Percentiles rank a stretch among this genome's conserved stretches.
Evolutionary conservation across 2,113 vertebrate species (phyloP).

Genomic region (Peucedramus taeniatus): DNA sequence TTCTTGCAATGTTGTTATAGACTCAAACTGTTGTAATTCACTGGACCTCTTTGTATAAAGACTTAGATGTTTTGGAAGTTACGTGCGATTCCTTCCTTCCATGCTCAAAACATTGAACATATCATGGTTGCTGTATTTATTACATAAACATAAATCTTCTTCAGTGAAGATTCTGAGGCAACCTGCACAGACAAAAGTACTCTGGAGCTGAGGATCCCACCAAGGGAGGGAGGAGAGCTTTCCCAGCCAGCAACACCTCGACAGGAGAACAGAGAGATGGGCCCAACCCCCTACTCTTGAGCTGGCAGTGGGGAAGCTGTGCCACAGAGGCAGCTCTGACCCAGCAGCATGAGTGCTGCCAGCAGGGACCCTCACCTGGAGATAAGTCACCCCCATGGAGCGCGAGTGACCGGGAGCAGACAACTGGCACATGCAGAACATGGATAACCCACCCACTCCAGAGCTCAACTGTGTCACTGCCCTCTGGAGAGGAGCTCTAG

Average conservation of each 20-base stretch:
- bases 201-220: not conserved
- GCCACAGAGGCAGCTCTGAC: not conserved
- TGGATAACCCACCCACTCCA: not conserved
- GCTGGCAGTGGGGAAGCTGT: not conserved
- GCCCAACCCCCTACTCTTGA: not conserved
- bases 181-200: not conserved
- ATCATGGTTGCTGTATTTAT: not conserved
- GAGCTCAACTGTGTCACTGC: rapidly evolving
- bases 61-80: not conserved
- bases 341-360: not conserved
- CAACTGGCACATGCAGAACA: rapidly evolving
- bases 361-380: not conserved
- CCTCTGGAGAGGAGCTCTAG: not conserved
- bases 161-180: not conserved
- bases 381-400: not conserved
- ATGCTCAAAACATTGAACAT: rapidly evolving
- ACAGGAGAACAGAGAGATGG: not conserved
- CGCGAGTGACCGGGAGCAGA: rapidly evolving
- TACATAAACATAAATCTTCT: not conserved
- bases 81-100: not conserved
- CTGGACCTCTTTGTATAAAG: not conserved
- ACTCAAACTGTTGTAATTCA: not conserved
- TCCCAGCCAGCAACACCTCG: rapidly evolving
- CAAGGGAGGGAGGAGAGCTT: not conserved
- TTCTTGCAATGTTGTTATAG: not conserved